A percentile compares a stretch with the other conserved stretches of the same genome.
Conservation (phyloP, 2,113 vertebrate genomes). For the Thalassoma bifasciatum region DNA sequence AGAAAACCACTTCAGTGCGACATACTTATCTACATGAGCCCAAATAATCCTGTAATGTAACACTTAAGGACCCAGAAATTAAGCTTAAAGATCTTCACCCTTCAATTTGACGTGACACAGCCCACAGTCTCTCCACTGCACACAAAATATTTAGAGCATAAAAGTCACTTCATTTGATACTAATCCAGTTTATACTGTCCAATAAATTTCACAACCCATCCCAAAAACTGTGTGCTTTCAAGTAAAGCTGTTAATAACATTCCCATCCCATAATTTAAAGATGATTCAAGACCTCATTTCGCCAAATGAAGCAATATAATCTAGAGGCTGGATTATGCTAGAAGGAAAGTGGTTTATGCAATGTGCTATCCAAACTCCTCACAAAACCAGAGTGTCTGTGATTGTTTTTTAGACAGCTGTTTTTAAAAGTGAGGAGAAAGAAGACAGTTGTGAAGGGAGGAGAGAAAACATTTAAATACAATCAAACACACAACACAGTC, state of each 20-base stretch:
- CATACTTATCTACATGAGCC: neutral
- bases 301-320: neutral
- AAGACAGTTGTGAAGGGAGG: neutral
- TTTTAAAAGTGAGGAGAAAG: neutral
- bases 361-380: neutral
- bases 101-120: neutral
- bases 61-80: neutral
- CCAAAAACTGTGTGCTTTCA: neutral
- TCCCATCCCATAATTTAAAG: neutral
- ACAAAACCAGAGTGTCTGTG: neutral
- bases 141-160: neutral
- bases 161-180: neutral
- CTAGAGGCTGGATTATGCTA: neutral
- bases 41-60: slow-evolving; percentile 6
- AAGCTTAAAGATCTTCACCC: neutral
- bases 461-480: neutral
- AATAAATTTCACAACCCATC: neutral
- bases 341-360: neutral
- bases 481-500: neutral
- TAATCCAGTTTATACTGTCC: slow-evolving; percentile 5
- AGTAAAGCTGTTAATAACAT: neutral
- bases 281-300: slow-evolving; percentile 4
- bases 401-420: neutral
- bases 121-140: neutral
- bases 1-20: neutral